phyloP scores from a whole-genome alignment of 2,797 vertebrate species.

The Pseudochaenichthys georgianus region DNA sequence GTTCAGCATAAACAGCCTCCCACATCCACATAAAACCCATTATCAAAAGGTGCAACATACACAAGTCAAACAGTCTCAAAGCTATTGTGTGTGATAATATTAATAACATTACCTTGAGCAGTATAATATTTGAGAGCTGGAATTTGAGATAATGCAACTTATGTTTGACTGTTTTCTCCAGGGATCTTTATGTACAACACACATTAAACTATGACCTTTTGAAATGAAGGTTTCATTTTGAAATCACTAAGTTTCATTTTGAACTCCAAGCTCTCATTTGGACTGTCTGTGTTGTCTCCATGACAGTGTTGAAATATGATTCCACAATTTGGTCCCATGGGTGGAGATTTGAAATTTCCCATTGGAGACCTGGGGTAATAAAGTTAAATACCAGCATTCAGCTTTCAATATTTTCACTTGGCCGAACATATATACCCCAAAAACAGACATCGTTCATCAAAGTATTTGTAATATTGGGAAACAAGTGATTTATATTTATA shows the following conservation, averaged over 20 bases:
- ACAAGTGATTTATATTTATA: not conserved
- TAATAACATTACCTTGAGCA: constrained; percentile 10
- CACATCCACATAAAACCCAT: constrained; percentile 8
- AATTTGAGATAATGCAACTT: not conserved
- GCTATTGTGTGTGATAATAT: constrained; percentile 10
- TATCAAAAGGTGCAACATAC: constrained; percentile 18
- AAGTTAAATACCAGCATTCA: constrained; percentile 58
- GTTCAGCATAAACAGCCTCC: constrained; percentile 28
- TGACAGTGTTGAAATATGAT: constrained; percentile 34
- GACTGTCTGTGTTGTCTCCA: not conserved
- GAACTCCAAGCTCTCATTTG: not conserved
- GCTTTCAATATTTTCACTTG: constrained; percentile 10
- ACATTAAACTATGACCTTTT: not conserved
- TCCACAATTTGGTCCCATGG: constrained; percentile 39
- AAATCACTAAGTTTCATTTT: constrained; percentile 4
- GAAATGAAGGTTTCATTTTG: constrained; percentile 6
- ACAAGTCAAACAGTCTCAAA: constrained; percentile 16
- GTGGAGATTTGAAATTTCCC: constrained; percentile 49
- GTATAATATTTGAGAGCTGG: constrained; percentile 19
- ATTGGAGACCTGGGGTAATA: constrained; percentile 57
- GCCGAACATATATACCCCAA: not conserved
- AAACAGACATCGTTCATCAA: not conserved
- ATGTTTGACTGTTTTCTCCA: not conserved
- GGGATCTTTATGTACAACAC: not conserved
- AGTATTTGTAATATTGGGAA: not conserved